phyloP scores from a whole-genome alignment of 2,797 vertebrate species.

The Melanotaenia pygmaea region DNA sequence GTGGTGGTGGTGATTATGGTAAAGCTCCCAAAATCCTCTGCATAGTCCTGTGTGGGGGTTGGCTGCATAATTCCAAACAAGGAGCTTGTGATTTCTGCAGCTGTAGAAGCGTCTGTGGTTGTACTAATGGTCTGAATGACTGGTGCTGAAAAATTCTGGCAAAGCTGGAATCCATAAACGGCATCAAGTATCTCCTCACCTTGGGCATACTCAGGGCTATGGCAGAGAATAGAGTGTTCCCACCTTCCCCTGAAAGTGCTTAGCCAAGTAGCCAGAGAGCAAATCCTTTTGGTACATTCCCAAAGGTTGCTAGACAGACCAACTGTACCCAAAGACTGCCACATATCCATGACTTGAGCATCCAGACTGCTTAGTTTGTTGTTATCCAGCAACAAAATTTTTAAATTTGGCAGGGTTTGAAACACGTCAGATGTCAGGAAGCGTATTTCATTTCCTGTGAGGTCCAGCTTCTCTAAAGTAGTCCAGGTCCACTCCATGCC shows the following conservation, averaged over 20 bases:
- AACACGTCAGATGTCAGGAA: constrained; percentile 92
- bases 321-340: constrained; percentile 90
- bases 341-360: constrained; percentile 90
- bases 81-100: constrained; percentile 88
- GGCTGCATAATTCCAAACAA: constrained; percentile 93
- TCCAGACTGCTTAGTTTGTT: constrained; percentile 96
- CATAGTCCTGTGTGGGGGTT: constrained; percentile 92
- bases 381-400: constrained; percentile 96
- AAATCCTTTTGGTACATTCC: constrained; percentile 98
- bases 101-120: constrained; percentile 79
- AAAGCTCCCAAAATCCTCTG: constrained; percentile 96
- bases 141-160: constrained; percentile 95
- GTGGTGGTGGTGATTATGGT: constrained; percentile 84
- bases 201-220: constrained; percentile 96
- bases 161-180: constrained; percentile 97
- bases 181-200: constrained; percentile 99
- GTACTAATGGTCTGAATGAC: constrained; percentile 87
- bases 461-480: constrained; percentile 96
- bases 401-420: constrained; percentile 96
- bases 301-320: constrained; percentile 97
- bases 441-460: constrained; percentile 96
- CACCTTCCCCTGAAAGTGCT: constrained; percentile 96
- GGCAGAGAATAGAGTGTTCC: constrained; percentile 97
- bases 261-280: constrained; percentile 94
- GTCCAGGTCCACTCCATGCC: constrained; percentile 98